Conservation (phyloP, 2,888 invertebrate genomes). For the Philaethria dido region DNA sequence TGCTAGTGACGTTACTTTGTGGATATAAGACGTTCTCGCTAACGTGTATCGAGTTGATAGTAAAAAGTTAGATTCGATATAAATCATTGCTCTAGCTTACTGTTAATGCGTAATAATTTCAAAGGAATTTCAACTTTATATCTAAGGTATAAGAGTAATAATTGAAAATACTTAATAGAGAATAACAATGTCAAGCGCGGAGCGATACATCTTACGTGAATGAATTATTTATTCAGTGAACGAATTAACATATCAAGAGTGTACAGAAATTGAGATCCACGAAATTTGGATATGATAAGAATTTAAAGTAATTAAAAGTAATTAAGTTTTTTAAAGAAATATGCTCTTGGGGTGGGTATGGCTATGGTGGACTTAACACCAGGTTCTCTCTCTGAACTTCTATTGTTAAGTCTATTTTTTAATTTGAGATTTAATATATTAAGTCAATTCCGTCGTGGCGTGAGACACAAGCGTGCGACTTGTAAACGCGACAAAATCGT, state of each 20-base stretch:
- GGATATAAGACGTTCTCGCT: neutral
- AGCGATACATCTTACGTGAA: constrained; percentile 76
- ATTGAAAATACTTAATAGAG: constrained; percentile 31
- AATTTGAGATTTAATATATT: too few relatives aligned
- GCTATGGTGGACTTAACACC: too few relatives aligned
- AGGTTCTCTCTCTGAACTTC: too few relatives aligned
- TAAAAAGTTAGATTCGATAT: constrained; percentile 27
- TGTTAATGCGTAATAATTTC: constrained; percentile 29
- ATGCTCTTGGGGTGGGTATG: too few relatives aligned
- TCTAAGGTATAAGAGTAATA: constrained; percentile 45
- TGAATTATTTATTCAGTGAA: constrained; percentile 80
- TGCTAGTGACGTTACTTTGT: too few relatives aligned
- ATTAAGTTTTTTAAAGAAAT: too few relatives aligned
- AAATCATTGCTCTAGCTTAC: constrained; percentile 42
- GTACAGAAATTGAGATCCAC: constrained; percentile 47
- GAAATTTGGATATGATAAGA: constrained; percentile 29
- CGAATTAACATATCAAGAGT: constrained; percentile 80
- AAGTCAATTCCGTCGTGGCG: too few relatives aligned
- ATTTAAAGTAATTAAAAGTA: neutral
- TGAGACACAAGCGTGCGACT: too few relatives aligned
- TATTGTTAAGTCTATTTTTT: too few relatives aligned
- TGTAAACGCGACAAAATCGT: too few relatives aligned
- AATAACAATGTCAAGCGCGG: constrained; percentile 66
- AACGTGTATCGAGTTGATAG: constrained; percentile 12
- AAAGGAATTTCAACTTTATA: constrained; percentile 47